These are phyloP conservation scores for Rotaria sp. DNA, from an alignment of 2,888 invertebrate genomes.

Conservation along the genomic window DNA sequence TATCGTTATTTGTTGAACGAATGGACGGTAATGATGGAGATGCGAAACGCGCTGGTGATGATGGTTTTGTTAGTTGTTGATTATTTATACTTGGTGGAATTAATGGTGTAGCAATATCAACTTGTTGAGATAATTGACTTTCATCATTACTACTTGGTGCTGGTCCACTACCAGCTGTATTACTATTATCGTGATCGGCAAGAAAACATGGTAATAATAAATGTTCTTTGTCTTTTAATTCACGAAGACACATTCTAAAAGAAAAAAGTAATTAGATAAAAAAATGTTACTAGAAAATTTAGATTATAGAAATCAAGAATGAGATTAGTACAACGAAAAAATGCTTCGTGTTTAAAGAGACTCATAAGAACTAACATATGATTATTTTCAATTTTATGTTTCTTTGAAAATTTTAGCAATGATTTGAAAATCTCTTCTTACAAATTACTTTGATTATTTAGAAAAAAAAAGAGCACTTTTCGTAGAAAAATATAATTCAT, in stretches of 20 bases:
- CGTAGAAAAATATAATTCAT: too few species aligned
- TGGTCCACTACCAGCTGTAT: not conserved
- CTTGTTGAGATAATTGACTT: not conserved
- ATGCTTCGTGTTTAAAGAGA: too few species aligned
- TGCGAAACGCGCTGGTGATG: not conserved
- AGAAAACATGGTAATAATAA: conserved; percentile 27
- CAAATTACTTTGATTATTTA: too few species aligned
- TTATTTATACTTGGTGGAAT: not conserved
- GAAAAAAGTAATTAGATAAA: too few species aligned
- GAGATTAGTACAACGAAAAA: too few species aligned
- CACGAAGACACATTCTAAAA: not conserved
- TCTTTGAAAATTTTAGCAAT: too few species aligned
- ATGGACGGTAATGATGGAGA: not conserved
- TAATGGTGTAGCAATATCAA: not conserved
- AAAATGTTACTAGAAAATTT: too few species aligned
- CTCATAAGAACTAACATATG: too few species aligned
- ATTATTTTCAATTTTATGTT: too few species aligned
- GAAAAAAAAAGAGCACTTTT: too few species aligned
- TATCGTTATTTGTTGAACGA: not conserved
- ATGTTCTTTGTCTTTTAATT: conserved; percentile 24
- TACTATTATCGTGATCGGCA: conserved; percentile 10
- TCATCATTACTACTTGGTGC: not conserved
- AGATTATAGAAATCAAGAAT: too few species aligned
- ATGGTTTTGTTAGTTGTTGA: not conserved
- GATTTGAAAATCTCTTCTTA: too few species aligned